These are phyloP conservation scores for Lobophora halterata DNA, from an alignment of 2,888 invertebrate species.

Conservation along the genomic window DNA sequence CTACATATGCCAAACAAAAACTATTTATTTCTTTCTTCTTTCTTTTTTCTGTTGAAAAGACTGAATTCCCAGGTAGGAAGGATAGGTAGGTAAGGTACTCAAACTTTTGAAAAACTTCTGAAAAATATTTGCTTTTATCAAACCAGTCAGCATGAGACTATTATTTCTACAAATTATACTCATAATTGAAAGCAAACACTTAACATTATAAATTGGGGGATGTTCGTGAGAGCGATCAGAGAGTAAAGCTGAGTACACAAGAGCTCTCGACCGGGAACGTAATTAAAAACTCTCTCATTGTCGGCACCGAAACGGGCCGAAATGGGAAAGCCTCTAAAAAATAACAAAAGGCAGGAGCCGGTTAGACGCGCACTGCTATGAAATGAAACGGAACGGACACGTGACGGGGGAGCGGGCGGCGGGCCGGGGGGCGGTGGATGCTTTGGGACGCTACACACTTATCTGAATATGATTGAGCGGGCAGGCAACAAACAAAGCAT, in stretches of 20 bases:
- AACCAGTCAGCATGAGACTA: too few species aligned
- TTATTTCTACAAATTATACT: conserved; percentile 4
- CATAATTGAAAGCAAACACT: conserved; percentile 27
- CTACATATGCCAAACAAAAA: too few species aligned
- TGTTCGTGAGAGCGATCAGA: conserved; percentile 23
- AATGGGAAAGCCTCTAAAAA: conserved; percentile 42
- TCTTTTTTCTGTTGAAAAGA: too few species aligned
- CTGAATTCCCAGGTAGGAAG: too few species aligned
- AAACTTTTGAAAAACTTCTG: too few species aligned
- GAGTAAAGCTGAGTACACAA: conserved; percentile 13
- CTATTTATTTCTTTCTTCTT: too few species aligned
- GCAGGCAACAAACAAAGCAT: too few species aligned
- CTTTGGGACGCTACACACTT: not conserved
- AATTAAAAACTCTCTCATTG: conserved; percentile 44
- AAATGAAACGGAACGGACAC: conserved; percentile 35
- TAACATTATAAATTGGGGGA: conserved; percentile 21
- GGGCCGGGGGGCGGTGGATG: not conserved
- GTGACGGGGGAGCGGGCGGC: conserved; percentile 13
- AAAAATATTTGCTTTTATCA: too few species aligned
- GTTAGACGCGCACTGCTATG: conserved; percentile 34
- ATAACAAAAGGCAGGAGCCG: conserved; percentile 32
- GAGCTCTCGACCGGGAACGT: conserved; percentile 32
- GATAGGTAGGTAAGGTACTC: too few species aligned
- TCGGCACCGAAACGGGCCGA: conserved; percentile 43
- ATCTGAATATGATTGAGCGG: too few species aligned